Evolutionary conservation across 1,140 invertebrate genomes (phyloP).

Genomic region (Druon quercuslanigerum): DNA sequence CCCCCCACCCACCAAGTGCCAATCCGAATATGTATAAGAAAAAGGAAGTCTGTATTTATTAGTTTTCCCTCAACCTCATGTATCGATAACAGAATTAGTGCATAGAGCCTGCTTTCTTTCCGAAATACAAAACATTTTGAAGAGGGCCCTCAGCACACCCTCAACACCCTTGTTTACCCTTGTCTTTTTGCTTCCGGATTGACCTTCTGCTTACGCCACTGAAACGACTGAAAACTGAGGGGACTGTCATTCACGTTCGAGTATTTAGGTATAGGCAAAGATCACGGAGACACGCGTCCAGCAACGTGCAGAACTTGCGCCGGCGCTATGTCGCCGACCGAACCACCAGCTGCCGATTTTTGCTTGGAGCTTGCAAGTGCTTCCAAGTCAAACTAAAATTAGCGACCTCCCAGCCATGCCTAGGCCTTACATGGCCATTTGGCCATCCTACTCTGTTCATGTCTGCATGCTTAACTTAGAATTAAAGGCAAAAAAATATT

Average conservation of each 20-base stretch:
- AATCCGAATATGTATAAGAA: too few species aligned
- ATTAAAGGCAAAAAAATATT: background rate
- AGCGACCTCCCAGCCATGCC: constrained; percentile 52
- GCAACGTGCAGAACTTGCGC: constrained; percentile 56
- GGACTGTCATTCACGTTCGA: constrained; percentile 55
- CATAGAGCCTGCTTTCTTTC: background rate
- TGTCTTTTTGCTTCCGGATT: constrained; percentile 13
- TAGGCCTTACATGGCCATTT: constrained; percentile 58
- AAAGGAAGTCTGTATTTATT: background rate
- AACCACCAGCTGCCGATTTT: constrained; percentile 67
- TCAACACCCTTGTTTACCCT: constrained; percentile 1
- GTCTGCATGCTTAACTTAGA: background rate
- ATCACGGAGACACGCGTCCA: constrained; percentile 59
- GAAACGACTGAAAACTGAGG: constrained; percentile 37
- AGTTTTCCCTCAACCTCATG: background rate
- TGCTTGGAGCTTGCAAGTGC: constrained; percentile 56
- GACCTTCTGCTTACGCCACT: constrained; percentile 21
- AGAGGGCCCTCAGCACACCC: background rate
- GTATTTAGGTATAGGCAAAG: constrained; percentile 32
- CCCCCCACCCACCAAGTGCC: too few species aligned
- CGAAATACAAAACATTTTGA: background rate
- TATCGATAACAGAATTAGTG: background rate
- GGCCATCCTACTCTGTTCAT: background rate
- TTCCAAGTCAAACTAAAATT: constrained; percentile 67
- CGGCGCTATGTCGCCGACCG: constrained; percentile 44